Base-by-base conservation (phyloP, 30 jellyfish, hydroid and myxozoan genomes). In the Clytia hemisphaerica region DNA sequence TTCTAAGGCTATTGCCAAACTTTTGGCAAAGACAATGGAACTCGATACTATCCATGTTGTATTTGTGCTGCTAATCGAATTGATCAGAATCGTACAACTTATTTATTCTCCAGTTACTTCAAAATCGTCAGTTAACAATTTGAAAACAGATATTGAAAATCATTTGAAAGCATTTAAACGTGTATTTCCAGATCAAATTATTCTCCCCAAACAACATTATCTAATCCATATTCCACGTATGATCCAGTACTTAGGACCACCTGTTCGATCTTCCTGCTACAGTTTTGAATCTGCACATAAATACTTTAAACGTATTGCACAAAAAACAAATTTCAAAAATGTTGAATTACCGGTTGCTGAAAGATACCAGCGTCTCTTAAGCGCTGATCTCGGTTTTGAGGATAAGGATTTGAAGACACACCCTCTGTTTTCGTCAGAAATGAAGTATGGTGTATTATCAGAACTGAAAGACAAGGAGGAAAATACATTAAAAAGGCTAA, bases 171-270 rank as follows among this genome's bases (percentile, higher is more conserved):
- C 37, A 9, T 63, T 63, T 40, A 63, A 63, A 32, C 37, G 67
- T 12, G 7, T 33, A 12, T 63, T 63, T 40, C 77, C 77, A 19
- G 30, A 34, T 34, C 24, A 14, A 37, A 63, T 34, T 44, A 63
- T 63, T 25, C n/a, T 44, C 15, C 77, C 67, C 19, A 63, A 63
- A 32, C 77, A 63, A 26, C 77, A 63, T 32, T 63, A 63, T 40
- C 67, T 63, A 15, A 4, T 63, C n/a, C 77, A 63, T 38, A 63
- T 63, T 37, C 77, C 77, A 2, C 37, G 40, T 5, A 34, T 38
- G 67, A 63, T 44, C 27, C 24, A 63, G 40, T 16, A 3, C 7
- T 18, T 63, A 14, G 77, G 77, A 35, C 77, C 77, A 63, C 37
- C 40, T 63, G 45, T 38, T 16, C 67, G 77, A 3, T 44, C 58